Evolutionary conservation across 2,797 vertebrate species (phyloP).

Genomic region (Hydrophis major): DNA sequence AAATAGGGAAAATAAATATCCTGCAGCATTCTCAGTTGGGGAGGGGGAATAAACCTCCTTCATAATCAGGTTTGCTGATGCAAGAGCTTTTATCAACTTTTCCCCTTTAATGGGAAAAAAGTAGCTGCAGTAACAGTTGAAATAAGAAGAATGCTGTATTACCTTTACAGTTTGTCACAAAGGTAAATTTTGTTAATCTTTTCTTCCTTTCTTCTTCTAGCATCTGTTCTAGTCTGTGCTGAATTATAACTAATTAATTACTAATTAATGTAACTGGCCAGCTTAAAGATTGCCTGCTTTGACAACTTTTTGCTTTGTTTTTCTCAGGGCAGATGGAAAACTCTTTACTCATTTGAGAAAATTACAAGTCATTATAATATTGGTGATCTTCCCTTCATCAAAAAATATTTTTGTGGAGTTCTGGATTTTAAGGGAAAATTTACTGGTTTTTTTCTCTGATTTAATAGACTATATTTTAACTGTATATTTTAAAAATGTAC

Average conservation of each 20-base stretch:
- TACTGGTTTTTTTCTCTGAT: background rate
- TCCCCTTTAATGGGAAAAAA: background rate
- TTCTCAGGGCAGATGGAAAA: background rate
- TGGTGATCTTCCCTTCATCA: background rate
- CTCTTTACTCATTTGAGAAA: background rate
- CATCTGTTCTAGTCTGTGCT: background rate
- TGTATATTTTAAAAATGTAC: background rate
- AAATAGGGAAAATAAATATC: background rate
- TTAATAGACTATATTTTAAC: background rate
- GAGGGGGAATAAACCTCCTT: background rate
- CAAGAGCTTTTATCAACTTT: background rate
- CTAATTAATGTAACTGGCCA: background rate
- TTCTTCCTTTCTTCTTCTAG: background rate
- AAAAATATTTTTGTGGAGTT: background rate
- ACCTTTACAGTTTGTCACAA: background rate
- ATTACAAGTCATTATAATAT: background rate
- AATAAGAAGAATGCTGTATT: background rate
- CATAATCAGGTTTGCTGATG: background rate
- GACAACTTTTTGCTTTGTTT: background rate
- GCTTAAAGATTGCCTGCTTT: background rate
- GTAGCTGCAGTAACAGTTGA: background rate
- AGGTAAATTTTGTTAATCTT: background rate
- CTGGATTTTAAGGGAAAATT: conserved; percentile 20
- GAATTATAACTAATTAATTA: background rate
- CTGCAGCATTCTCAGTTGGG: background rate